Percentiles rank a stretch among this genome's conserved stretches.
These are phyloP conservation scores for Cyclargus thomasi DNA, from an alignment of 1,140 invertebrate genomes.

Conservation along the genomic window DNA sequence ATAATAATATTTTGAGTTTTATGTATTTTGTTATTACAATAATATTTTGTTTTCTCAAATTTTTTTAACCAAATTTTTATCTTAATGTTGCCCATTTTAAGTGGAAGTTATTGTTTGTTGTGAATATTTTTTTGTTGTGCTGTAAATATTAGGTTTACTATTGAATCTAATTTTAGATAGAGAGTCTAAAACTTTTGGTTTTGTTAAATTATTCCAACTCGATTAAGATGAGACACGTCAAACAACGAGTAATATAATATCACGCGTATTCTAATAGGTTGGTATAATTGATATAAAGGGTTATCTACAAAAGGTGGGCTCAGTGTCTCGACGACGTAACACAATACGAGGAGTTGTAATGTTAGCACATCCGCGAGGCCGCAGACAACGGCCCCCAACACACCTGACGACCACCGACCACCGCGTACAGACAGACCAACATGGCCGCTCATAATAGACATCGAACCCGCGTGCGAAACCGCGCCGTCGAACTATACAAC, in stretches of 20 bases:
- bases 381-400: not conserved
- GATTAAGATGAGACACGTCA: not conserved
- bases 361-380: not conserved
- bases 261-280: not conserved
- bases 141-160: too few relatives aligned
- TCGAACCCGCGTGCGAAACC: not conserved
- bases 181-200: too few relatives aligned
- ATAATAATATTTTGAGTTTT: too few relatives aligned
- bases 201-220: too few relatives aligned
- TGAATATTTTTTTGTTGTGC: too few relatives aligned
- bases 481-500: conserved; percentile 15
- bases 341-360: not conserved
- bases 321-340: not conserved
- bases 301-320: not conserved
- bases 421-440: not conserved
- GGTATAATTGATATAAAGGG: not conserved
- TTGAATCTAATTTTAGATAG: too few relatives aligned
- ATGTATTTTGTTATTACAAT: too few relatives aligned
- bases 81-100: too few relatives aligned
- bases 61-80: too few relatives aligned
- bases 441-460: not conserved
- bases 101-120: too few relatives aligned
- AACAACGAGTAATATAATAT: not conserved
- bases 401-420: not conserved
- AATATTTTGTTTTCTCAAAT: too few relatives aligned